Conservation (phyloP, 1,140 invertebrate species). For the Dufourea novaeangliae region DNA sequence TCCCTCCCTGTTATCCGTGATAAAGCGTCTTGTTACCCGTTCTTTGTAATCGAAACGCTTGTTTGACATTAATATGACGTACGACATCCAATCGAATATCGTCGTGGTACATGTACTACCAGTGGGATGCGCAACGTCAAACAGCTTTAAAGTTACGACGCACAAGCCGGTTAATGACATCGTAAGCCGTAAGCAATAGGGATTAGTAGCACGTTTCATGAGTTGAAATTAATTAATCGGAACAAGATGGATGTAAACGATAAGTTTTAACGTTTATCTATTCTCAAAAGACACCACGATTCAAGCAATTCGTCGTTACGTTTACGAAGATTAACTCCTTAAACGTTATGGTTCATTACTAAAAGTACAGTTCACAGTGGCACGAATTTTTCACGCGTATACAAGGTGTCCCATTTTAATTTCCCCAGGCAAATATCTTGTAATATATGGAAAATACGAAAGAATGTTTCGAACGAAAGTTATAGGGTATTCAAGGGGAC, state of each 20-base stretch:
- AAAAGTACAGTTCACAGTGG: no score
- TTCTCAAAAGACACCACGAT: background rate
- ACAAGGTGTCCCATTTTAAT: no score
- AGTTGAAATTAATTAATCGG: background rate
- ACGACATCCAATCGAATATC: background rate
- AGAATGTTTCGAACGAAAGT: no score
- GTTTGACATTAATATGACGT: background rate
- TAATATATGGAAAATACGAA: no score
- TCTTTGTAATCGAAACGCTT: background rate
- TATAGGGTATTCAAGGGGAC: no score
- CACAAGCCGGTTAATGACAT: background rate
- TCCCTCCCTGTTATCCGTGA: background rate
- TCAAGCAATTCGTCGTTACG: background rate
- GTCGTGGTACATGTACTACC: background rate
- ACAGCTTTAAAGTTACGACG: background rate
- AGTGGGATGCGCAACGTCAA: background rate
- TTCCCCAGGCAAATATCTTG: no score
- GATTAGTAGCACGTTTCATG: background rate
- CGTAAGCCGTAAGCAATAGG: background rate
- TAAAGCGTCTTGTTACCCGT: background rate
- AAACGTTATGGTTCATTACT: no score
- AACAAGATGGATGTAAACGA: background rate
- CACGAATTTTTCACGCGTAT: no score
- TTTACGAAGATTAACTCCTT: no score
- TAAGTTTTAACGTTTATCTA: background rate